Evolutionary conservation across 2,113 vertebrate genomes (phyloP), one percentile per base, ranked within the genome.

Genomic region (Orcinus orca): DNA sequence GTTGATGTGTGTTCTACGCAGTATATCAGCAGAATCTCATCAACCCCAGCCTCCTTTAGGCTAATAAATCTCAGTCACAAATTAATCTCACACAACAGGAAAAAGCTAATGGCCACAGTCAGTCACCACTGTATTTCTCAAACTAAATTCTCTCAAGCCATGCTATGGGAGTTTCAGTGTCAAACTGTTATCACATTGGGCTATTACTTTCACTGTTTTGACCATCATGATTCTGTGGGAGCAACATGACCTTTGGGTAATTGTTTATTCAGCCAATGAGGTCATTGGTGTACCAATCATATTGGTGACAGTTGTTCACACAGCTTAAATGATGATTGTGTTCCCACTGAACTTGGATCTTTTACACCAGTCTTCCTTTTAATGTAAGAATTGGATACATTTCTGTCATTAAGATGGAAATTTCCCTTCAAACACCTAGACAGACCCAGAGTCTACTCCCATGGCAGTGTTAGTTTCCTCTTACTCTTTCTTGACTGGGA

Each of bases 11-110:
- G 90, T 97, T 97, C 98, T 97, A 14, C 14, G 94, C 88, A 93
- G 88, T 98, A 90, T 97, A 98, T 98, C 98, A 98, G 93, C 20
- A 71, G 96, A 98, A 98, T 98, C 97, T 98, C 98, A 98, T 98
- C 98, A 97, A 95, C 97, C 53, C 89, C 96, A 97, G 96, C 70
- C 96, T 97, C 81, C 97, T 98, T 98, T 95, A 97, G 93, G 95
- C 92, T 98, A 98, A 98, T 98, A 98, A 98, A 98, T 98, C 98
- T 97, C 96, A 95, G 93, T 98, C 97, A 98, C 95, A 94, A 94
- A 98, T 98, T 97, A 97, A 95, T 97, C 96, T 98, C 93, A 81
- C 89, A 93, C 93, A 97, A 84, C n/a, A 83, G 87, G 98, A 96
- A 97, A 96, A 97, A 96, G 93, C 86, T 74, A 97, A 12, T 67